Conservation (phyloP, 2,888 invertebrate genomes). For the Drosophila ustulata region DNA sequence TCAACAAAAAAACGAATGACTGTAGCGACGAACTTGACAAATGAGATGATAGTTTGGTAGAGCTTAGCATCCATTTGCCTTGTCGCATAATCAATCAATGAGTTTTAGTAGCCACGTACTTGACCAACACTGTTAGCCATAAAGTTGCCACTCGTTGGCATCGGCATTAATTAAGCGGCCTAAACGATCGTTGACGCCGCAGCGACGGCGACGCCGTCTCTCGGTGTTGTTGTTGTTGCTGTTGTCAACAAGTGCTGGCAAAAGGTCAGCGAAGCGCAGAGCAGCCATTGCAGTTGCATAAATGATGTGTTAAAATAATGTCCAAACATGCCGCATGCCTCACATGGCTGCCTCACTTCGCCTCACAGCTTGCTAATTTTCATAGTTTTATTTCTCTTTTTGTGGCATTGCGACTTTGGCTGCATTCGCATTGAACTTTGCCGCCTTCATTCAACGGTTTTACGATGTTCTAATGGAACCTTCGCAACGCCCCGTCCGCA, state of each 20-base stretch:
- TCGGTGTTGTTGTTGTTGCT: constrained; percentile 20
- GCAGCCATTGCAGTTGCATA: constrained; percentile 60
- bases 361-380: background rate
- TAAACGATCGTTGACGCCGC: constrained; percentile 51
- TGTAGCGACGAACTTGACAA: constrained; percentile 43
- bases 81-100: constrained; percentile 59
- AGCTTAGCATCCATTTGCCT: constrained; percentile 29
- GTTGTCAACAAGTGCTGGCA: constrained; percentile 35
- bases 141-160: constrained; percentile 62
- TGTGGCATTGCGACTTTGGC: constrained; percentile 31
- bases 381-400: constrained; percentile 18
- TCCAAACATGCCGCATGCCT: constrained; percentile 41
- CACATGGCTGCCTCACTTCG: background rate
- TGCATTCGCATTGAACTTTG: constrained; percentile 72
- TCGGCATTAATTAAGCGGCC: constrained; percentile 65
- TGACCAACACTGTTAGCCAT: constrained; percentile 61
- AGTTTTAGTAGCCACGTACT: constrained; percentile 50
- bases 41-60: constrained; percentile 10
- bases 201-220: background rate
- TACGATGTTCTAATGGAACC: constrained; percentile 51
- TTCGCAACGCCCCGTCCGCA: constrained; percentile 25
- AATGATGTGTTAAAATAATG: constrained; percentile 71
- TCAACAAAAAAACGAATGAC: constrained; percentile 31
- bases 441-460: constrained; percentile 51
- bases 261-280: constrained; percentile 64